A percentile compares a stretch with the other conserved stretches of the same genome.
These are phyloP conservation scores for Fregetta grallaria DNA, from an alignment of 2,113 vertebrate genomes.

Conservation along the genomic window DNA sequence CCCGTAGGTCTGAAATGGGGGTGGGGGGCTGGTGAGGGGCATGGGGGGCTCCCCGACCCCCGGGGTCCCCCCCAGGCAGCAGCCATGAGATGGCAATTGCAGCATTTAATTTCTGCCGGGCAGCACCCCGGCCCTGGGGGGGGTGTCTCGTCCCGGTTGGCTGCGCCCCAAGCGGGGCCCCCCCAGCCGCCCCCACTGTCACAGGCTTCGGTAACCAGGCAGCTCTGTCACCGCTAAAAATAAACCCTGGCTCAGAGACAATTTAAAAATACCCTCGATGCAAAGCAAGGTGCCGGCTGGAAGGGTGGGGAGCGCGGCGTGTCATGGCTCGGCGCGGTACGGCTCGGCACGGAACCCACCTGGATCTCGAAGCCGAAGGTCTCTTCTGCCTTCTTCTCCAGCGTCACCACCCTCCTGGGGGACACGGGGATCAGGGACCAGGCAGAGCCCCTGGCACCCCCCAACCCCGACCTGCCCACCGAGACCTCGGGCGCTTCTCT, in stretches of 20 bases:
- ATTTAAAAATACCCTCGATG: background rate
- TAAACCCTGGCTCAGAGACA: background rate
- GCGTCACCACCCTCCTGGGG: constrained; percentile 83
- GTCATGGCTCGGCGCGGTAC: fast-evolving
- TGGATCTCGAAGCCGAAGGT: constrained; percentile 96
- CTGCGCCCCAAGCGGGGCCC: background rate
- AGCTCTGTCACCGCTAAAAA: background rate
- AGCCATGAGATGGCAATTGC: background rate
- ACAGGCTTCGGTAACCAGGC: background rate
- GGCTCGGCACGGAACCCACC: constrained; percentile 70
- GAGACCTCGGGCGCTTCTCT: background rate
- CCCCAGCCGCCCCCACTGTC: background rate
- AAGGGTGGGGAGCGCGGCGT: background rate
- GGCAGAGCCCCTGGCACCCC: background rate
- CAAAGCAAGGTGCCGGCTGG: background rate
- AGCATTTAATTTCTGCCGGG: background rate
- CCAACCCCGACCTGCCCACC: fast-evolving
- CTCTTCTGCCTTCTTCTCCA: constrained; percentile 88
- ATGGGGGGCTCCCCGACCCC: fast-evolving
- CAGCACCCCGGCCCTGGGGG: no score
- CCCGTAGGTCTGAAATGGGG: constrained; percentile 86
- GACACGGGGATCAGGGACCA: background rate
- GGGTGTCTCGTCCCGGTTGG: background rate
- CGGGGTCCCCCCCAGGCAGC: background rate
- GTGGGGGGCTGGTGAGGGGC: background rate